Evolutionary conservation across 2,113 vertebrate genomes (phyloP).

Genomic region (Eolophus roseicapilla): DNA sequence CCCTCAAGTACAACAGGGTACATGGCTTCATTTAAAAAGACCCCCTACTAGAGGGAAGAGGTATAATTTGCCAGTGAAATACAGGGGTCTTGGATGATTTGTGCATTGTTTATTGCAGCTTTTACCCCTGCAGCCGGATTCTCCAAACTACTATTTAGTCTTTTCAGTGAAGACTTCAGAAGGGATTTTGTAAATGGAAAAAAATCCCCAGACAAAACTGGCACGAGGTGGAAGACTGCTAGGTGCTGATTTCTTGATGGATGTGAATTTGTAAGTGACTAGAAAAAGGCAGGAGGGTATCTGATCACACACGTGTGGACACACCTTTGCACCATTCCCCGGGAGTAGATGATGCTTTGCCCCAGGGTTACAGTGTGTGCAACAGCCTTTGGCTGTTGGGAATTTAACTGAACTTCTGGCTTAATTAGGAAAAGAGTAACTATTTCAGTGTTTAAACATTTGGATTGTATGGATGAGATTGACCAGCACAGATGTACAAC

Average conservation of each 20-base stretch:
- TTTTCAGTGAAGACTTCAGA: background rate
- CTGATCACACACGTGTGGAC: background rate
- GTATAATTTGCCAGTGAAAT: background rate
- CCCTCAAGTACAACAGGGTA: background rate
- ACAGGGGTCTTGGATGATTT: rapidly evolving
- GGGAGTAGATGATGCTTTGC: background rate
- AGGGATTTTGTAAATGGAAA: background rate
- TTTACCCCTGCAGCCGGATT: background rate
- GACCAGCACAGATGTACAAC: background rate
- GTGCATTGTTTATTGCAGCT: background rate
- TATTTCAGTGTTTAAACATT: background rate
- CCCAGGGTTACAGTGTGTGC: background rate
- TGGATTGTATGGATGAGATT: rapidly evolving
- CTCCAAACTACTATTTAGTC: background rate
- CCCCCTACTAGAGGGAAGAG: background rate
- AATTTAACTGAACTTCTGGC: background rate
- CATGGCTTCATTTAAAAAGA: background rate
- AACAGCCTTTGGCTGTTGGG: rapidly evolving
- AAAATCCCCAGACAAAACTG: background rate
- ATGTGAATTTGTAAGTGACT: background rate
- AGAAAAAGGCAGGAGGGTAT: background rate
- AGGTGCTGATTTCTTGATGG: background rate
- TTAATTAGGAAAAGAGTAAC: background rate
- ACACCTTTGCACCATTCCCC: background rate
- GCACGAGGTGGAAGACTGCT: background rate